phyloP scores from a whole-genome alignment of 2,113 vertebrate genomes.

The Acrocephalus arundinaceus region DNA sequence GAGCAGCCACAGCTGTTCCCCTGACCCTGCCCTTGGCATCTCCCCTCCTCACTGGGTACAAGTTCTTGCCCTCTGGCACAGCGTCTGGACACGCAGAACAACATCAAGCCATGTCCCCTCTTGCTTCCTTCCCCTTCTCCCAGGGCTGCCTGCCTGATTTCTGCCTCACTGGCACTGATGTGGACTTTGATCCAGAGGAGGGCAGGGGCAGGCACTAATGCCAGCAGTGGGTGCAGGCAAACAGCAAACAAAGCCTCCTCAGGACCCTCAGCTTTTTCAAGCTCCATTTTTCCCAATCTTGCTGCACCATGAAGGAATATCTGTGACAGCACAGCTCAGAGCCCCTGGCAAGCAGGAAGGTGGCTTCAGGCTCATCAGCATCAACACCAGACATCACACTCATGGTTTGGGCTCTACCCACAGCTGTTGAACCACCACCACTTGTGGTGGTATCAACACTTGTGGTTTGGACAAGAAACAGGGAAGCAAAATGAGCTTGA shows the following conservation, averaged over 20 bases:
- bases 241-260: background rate
- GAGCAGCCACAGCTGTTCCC: constrained; percentile 31
- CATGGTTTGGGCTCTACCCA: background rate
- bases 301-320: background rate
- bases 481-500: background rate
- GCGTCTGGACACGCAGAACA: background rate
- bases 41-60: background rate
- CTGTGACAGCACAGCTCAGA: background rate
- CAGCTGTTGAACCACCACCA: background rate
- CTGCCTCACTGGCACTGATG: background rate
- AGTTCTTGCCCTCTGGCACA: background rate
- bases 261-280: background rate
- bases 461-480: background rate
- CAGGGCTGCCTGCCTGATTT: background rate
- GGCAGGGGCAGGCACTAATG: background rate
- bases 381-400: background rate
- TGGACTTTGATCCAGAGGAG: background rate
- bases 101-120: background rate
- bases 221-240: background rate
- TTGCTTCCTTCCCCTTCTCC: background rate
- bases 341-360: background rate
- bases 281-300: background rate
- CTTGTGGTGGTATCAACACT: background rate
- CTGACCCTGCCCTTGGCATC: constrained; percentile 23
- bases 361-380: background rate